Base-by-base conservation (phyloP, 2,888 invertebrate species). In the Leucophenga maculata region DNA sequence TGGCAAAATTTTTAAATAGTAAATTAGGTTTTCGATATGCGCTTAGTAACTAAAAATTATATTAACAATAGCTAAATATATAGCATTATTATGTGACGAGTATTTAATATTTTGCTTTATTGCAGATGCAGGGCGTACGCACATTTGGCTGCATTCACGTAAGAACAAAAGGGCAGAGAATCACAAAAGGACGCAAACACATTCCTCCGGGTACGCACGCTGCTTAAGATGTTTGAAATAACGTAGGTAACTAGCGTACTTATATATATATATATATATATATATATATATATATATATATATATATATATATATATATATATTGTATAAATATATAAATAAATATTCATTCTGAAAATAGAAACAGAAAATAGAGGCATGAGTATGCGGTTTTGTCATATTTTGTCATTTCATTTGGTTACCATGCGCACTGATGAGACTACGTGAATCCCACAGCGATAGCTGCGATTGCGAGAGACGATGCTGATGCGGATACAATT, bases 401-500 rank as follows among this genome's bases (percentile, higher is more conserved):
- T 26, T 11, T 46, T 44, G 9, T 2, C 1, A n/a, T 16, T 18
- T 11, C 4, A 54, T 18, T 54, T 18, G 70, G 73, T 65, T 71
- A 87, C 87, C 88, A 76, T 87, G 83, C 75, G 88, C 87, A 74
- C 87, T 88, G 75, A 88, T 86, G 72, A 88, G 81, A 78, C 88
- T 88, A 65, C 88, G 86, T 18, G 88, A 79, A 80, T 88, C 88
- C 88, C 87, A 88, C 67, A 88, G 82, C 55, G 88, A 87, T 57
- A 88, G 73, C 69, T 88, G 88, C 59, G 88, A 88, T 74, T 88
- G 88, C 50, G 88, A 88, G 62, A 88, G 78, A 62, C 88, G 86
- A 78, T 88, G 88, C 73, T 88, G 86, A 55, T 83, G 85, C 57
- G 86, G 84, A 79, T 88, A 87, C 46, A 88, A 72, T 71, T 87